Evolutionary conservation across 35 echinoderm and acorn worm species (phyloP).

Genomic region (Hemicentrotus pulcherrimus): DNA sequence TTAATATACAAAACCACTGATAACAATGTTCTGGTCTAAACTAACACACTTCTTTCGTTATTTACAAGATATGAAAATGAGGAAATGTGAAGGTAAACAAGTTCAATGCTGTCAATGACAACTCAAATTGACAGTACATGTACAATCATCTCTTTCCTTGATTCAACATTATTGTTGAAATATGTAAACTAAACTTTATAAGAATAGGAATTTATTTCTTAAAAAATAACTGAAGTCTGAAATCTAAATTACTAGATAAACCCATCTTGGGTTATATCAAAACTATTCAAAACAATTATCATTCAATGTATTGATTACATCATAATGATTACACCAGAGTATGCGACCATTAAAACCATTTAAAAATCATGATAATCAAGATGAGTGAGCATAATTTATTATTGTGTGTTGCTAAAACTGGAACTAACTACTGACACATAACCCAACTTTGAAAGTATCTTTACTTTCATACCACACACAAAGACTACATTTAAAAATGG

Average conservation of each 20-base stretch:
- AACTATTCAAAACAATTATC: not conserved
- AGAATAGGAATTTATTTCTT: not conserved
- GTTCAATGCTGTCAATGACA: too few species aligned
- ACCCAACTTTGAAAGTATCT: not conserved
- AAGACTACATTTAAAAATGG: not conserved
- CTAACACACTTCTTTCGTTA: not conserved
- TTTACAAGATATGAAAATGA: not conserved
- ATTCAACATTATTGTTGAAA: not conserved
- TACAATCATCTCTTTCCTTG: too few species aligned
- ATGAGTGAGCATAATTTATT: not conserved
- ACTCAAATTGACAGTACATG: too few species aligned
- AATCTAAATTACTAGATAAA: not conserved
- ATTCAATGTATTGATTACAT: not conserved
- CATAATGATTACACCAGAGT: too few species aligned
- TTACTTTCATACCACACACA: not conserved
- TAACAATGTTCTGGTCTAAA: not conserved
- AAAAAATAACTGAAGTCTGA: not conserved
- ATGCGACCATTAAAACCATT: not conserved
- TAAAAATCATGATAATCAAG: not conserved
- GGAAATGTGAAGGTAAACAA: not conserved
- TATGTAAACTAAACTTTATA: not conserved
- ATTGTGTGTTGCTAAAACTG: not conserved
- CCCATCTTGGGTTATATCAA: not conserved
- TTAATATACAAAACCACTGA: not conserved
- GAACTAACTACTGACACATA: not conserved